These are phyloP conservation scores for Avahi laniger DNA, from an alignment of 2,797 vertebrate species.

Conservation along the genomic window DNA sequence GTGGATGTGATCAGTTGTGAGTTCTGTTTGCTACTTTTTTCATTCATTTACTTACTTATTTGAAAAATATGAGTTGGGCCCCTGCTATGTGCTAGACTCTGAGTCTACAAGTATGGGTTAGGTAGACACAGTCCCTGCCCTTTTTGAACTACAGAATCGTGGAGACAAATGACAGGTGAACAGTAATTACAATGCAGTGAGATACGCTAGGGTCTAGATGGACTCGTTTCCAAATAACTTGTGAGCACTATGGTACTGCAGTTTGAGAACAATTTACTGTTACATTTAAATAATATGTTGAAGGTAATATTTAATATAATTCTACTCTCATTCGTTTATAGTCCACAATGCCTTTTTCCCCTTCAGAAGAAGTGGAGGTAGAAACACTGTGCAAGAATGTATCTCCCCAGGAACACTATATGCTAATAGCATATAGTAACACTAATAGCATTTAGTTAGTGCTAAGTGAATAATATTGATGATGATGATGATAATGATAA, in stretches of 20 bases:
- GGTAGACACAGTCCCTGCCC: not conserved
- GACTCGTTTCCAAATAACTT: not conserved
- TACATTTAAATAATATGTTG: not conserved
- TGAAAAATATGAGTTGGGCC: not conserved
- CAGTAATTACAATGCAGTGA: not conserved
- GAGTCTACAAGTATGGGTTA: not conserved
- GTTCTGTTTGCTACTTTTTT: not conserved
- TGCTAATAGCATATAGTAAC: not conserved
- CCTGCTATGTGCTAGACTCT: not conserved
- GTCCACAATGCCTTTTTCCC: not conserved
- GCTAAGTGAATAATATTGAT: not conserved
- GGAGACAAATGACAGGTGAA: not conserved
- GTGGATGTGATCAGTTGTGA: not conserved
- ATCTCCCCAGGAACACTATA: not conserved
- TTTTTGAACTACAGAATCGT: not conserved
- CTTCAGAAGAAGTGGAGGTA: not conserved
- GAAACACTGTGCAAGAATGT: not conserved
- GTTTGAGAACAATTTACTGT: not conserved
- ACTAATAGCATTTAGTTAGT: not conserved
- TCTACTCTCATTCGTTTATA: not conserved
- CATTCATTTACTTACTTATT: not conserved
- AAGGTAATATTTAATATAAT: not conserved
- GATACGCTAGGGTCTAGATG: not conserved
- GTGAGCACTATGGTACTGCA: not conserved
- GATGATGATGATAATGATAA: not conserved